Conservation (phyloP, 2,797 vertebrate genomes). For the Rhincodon typus region DNA sequence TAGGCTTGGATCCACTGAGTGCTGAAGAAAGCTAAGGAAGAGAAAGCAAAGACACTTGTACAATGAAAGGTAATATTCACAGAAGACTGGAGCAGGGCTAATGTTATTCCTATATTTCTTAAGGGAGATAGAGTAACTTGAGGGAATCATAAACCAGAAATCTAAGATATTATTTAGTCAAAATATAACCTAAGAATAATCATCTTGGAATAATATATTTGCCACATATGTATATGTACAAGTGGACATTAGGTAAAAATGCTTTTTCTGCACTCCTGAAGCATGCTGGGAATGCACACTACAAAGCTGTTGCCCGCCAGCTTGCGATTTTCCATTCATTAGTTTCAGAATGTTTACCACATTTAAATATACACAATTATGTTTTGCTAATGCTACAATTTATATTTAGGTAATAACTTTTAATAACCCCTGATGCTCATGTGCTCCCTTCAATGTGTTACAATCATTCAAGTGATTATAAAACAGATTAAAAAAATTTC, state of each 20-base stretch:
- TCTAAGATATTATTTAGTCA: background rate
- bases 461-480: constrained; percentile 28
- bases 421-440: constrained; percentile 21
- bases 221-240: background rate
- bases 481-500: background rate
- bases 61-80: background rate
- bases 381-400: constrained; percentile 17
- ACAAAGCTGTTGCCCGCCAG: background rate
- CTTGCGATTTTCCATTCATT: constrained; percentile 31
- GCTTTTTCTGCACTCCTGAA: background rate
- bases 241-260: background rate
- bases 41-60: background rate
- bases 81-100: background rate
- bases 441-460: constrained; percentile 10
- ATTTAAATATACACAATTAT: constrained; percentile 2
- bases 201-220: background rate
- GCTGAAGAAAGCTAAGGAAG: background rate
- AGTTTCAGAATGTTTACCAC: background rate
- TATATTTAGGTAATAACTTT: constrained; percentile 9
- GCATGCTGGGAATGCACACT: background rate
- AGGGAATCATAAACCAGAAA: background rate
- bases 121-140: background rate
- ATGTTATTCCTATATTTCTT: background rate
- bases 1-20: background rate
- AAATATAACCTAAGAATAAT: background rate